Base-by-base conservation (phyloP, 2,888 invertebrate genomes). In the Leptinotarsa tumamoca region DNA sequence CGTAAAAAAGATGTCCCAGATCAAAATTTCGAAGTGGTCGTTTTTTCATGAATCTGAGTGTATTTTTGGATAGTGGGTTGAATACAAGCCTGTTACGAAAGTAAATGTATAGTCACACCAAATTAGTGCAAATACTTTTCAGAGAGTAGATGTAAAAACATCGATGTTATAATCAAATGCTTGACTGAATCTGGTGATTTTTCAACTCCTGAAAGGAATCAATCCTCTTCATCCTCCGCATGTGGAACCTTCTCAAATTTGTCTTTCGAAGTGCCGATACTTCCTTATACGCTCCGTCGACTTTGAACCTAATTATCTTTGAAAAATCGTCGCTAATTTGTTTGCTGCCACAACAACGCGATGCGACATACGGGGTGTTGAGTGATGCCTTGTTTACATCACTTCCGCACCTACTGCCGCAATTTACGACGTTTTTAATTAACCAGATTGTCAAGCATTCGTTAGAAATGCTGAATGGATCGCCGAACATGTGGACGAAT, bases 321-420 rank as follows among this genome's bases (percentile, higher is more conserved):
- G 86, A 86, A 86, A 86, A 86, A 86, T 85, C 80, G 84, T 82
- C 76, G 84, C 83, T 85, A 85, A 86, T 86, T 82, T 82, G 84
- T 83, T 80, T 74, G 70, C 79, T 82, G 81, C 83, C 81, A 82
- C 82, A 79, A 80, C 79, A 81, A 73, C 75, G 67, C 67, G 68
- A 67, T 69, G 58, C 70, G 67, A 69, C 74, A 73, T 71, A 73
- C 78, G 78, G 80, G 80, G 79, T 80, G 82, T 81, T 80, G 83
- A 83, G 80, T 78, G 75, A 82, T 82, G 82, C 78, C 82, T 80
- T 76, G 81, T 81, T 82, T 82, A 74, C 80, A 54, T 73, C 79
- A 81, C 79, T 80, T 80, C 80, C 80, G 80, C 77, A 78, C 80
- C 80, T 78, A 72, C 78, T 66, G 71, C 70, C 72, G 68, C 74